Conservation (phyloP, 2,888 invertebrate species). For the Notocelia uddmanniana region DNA sequence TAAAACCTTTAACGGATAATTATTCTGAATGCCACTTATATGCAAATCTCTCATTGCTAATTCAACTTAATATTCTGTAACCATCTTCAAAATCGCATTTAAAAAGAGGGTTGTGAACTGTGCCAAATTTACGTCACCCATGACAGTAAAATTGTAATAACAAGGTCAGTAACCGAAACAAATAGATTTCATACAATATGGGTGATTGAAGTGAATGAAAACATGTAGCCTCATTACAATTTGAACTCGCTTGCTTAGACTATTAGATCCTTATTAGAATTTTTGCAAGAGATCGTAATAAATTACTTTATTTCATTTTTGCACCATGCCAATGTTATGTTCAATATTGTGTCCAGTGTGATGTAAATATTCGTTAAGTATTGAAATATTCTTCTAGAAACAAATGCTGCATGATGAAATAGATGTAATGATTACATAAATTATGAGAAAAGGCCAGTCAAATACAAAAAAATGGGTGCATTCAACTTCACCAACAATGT, state of each 20-base stretch:
- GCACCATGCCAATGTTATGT: slow-evolving; percentile 17
- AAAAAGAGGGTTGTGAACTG: slow-evolving; percentile 29
- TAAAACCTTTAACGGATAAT: background rate
- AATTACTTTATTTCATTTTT: background rate
- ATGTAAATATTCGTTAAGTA: slow-evolving; percentile 4
- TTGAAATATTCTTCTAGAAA: background rate
- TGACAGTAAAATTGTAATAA: slow-evolving; percentile 18
- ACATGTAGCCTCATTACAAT: background rate
- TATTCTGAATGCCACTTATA: background rate
- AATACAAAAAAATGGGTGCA: too few relatives aligned
- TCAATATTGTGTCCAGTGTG: background rate
- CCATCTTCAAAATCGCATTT: background rate
- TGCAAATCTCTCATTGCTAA: slow-evolving; percentile 1
- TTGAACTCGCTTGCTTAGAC: background rate
- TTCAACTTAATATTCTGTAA: background rate
- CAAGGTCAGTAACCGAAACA: slow-evolving; percentile 36
- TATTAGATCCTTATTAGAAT: background rate
- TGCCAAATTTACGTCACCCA: slow-evolving; percentile 31
- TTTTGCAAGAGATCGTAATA: background rate
- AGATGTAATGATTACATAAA: background rate
- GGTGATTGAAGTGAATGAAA: background rate
- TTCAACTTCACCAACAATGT: too few relatives aligned
- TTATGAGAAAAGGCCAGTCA: too few relatives aligned
- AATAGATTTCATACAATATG: slow-evolving; percentile 25
- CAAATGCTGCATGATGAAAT: background rate